Evolutionary conservation across 1,140 invertebrate species (phyloP), one percentile per base, ranked within the genome.

Genomic region (Aphaenogaster ashmeadi): DNA sequence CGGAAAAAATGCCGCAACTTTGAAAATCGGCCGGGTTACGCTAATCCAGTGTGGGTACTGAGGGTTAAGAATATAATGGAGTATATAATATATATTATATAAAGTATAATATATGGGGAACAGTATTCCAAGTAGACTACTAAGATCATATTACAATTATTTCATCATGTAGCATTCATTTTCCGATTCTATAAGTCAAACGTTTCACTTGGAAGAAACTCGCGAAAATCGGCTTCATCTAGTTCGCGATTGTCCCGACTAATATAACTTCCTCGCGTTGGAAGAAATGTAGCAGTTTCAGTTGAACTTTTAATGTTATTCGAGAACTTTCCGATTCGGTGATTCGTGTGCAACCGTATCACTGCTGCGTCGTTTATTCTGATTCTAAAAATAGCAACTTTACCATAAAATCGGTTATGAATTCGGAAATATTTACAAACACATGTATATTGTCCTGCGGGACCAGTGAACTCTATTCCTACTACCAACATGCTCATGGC

Each of bases 231-330:
- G 38, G 27, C 67, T 47, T 69, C 3, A 44, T 58, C 21, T 21
- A 44, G 18, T 74, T 83, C 2, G 7, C 52, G 36, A 41, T 21
- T 69, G 62, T 80, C 21, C 11, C 38, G 27, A 72, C 44, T 72
- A 60, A 60, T 47, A 36, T 18, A 64, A 47, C 52, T 56, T 21
- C 13, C 52, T 44, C 41, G 18, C 5, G 27, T 7, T 33, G 80
- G 38, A 44, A 72, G 52, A 44, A 72, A 72, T 71, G 21, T 13
- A 58, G 27, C 54, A n/a, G 21, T 60, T 11, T 33, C 47, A 66
- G 62, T 18, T 50, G 27, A 62, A 84, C 38, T 75, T 75, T 84
- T 74, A 84, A 84, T 74, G 67, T 36, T 56, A 60, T 74, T 75
- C 69, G 54, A 33, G 13, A 75, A 84, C 69, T 84, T 84, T n/a